Conservation (phyloP, 2,888 invertebrate genomes). For the Cosmopolites sordidus region DNA sequence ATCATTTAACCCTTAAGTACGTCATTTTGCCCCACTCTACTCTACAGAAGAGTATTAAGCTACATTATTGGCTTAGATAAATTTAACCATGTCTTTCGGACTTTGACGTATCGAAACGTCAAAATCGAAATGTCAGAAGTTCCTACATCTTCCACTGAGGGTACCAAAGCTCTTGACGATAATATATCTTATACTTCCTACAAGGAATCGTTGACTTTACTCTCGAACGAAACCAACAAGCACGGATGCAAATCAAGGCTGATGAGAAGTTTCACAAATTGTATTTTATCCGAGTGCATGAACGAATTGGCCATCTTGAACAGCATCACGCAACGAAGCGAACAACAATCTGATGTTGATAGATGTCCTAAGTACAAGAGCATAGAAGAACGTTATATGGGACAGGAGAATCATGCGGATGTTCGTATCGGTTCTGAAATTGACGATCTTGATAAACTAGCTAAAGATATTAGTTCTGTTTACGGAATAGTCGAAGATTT, state of each 20-base stretch:
- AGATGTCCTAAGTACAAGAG: constrained; percentile 16
- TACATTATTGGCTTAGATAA: too few relatives aligned
- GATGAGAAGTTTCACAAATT: constrained; percentile 10
- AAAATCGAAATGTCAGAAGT: too few relatives aligned
- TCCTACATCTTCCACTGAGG: too few relatives aligned
- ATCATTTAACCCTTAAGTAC: too few relatives aligned
- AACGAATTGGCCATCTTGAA: constrained; percentile 31
- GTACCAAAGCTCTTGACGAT: too few relatives aligned
- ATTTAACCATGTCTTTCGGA: too few relatives aligned
- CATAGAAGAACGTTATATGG: constrained; percentile 30
- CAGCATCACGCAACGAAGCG: constrained; percentile 29
- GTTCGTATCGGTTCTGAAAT: constrained; percentile 30
- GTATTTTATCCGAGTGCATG: constrained; percentile 28
- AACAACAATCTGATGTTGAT: constrained; percentile 9
- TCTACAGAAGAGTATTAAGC: too few relatives aligned
- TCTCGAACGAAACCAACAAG: not conserved
- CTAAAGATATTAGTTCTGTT: constrained; percentile 30
- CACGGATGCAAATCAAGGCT: constrained; percentile 1
- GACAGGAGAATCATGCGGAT: constrained; percentile 30
- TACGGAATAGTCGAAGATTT: constrained; percentile 26
- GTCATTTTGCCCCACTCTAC: too few relatives aligned
- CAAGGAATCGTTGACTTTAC: not conserved
- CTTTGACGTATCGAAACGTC: too few relatives aligned
- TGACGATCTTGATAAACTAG: constrained; percentile 33
- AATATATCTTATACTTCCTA: too few relatives aligned